Evolutionary conservation across 2,888 invertebrate genomes (phyloP).

Genomic region (Chaetogeoica ovagalla): DNA sequence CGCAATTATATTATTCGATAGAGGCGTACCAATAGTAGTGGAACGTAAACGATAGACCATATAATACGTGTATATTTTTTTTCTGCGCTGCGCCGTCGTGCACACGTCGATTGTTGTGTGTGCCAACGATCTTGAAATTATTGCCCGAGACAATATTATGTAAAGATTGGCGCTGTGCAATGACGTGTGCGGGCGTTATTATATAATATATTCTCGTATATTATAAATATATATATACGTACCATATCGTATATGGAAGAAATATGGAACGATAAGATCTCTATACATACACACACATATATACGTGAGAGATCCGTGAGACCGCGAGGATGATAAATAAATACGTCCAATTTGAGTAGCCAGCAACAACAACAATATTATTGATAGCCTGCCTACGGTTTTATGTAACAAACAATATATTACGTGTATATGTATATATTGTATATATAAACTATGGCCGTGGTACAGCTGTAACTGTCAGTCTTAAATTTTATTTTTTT

Average conservation of each 20-base stretch:
- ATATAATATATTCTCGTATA: background rate
- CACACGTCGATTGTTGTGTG: no score
- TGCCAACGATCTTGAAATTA: background rate
- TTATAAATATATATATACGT: background rate
- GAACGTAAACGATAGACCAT: no score
- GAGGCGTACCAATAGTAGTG: no score
- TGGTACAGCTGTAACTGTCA: no score
- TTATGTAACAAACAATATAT: slow-evolving; percentile 6
- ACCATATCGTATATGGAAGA: background rate
- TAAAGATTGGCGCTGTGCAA: no score
- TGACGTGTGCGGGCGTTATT: background rate
- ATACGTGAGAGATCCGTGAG: background rate
- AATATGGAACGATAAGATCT: slow-evolving; percentile 19
- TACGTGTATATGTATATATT: no score
- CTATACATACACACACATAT: background rate
- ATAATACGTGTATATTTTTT: no score
- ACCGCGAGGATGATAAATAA: slow-evolving; percentile 36
- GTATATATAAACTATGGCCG: no score
- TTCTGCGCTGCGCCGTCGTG: no score
- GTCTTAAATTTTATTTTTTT: no score
- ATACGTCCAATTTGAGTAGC: slow-evolving; percentile 36
- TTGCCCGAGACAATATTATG: background rate
- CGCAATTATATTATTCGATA: no score
- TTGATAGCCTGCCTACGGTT: slow-evolving; percentile 27
- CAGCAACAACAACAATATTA: slow-evolving; percentile 15